Percentiles rank a stretch among this genome's conserved stretches.
Evolutionary conservation across 2,113 vertebrate species (phyloP).

Genomic region (Anas platyrhynchos): DNA sequence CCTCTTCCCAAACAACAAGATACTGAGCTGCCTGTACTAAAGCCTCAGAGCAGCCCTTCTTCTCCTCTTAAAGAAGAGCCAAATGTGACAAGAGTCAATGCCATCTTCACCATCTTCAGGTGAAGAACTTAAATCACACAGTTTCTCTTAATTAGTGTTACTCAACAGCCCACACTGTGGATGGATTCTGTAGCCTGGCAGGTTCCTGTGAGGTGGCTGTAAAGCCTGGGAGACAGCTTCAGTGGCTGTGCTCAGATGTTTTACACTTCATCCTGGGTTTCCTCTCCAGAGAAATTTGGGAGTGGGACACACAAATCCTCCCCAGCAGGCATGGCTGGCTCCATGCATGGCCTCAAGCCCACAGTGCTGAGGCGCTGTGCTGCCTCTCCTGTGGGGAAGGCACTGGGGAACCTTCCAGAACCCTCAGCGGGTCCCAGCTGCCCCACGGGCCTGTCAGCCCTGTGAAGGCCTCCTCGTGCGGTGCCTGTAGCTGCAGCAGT

Average conservation of each 20-base stretch:
- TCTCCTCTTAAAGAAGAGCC: background rate
- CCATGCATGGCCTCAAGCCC: background rate
- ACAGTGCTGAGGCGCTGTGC: fast-evolving
- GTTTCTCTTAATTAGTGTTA: fast-evolving
- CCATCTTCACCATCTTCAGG: background rate
- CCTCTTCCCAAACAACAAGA: fast-evolving
- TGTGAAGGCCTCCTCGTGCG: fast-evolving
- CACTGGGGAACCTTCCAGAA: fast-evolving
- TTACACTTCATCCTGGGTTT: background rate
- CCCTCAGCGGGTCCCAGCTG: too few species aligned
- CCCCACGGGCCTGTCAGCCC: fast-evolving
- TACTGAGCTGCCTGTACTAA: fast-evolving
- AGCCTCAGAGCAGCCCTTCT: fast-evolving
- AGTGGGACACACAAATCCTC: fast-evolving
- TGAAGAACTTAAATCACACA: background rate
- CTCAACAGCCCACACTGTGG: fast-evolving
- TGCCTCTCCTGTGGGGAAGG: background rate
- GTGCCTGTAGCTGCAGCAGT: fast-evolving
- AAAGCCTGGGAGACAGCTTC: background rate
- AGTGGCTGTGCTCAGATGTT: fast-evolving
- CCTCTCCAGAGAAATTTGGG: fast-evolving
- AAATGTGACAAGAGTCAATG: fast-evolving
- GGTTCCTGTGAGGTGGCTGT: fast-evolving
- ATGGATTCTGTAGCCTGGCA: fast-evolving
- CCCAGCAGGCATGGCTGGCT: fast-evolving